Evolutionary conservation across 1,140 invertebrate genomes (phyloP), one percentile per base, ranked within the genome.

Genomic region (Rhyacophila brunnea): DNA sequence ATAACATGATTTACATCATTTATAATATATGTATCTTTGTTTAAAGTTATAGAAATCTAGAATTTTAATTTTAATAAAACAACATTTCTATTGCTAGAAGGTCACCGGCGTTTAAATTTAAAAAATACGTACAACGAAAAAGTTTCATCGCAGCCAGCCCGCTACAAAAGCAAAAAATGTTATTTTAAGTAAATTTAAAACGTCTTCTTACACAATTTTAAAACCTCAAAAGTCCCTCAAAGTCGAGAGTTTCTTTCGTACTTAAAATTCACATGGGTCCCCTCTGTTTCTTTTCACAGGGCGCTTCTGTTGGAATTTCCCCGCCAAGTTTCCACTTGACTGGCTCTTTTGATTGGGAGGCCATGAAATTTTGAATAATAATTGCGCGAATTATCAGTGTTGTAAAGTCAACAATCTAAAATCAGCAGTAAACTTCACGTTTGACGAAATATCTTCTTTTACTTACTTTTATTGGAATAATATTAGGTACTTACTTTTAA

Each of bases 291-390:
- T 19, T 15, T 45, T 45, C 43, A 5, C 18, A 15, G 18, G 43
- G 7, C 43, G 43, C 18, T 19, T 17, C n/a, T 45, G 43, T 40
- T 40, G 11, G 11, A 5, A 40, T 11, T 40, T 11, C 38, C 11
- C 15, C 3, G 3, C 15, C 15, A 15, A n/a, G 15, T 23, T 59
- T 59, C 48, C 57, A 34, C 57, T 50, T 40, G 43, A 32, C 9
- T 46, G 57, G 51, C 14, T 32, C 42, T 38, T 53, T 59, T 59
- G 57, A 59, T 59, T 59, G 57, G 48, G 52, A 59, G 52, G 17
- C 56, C 56, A 50, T 58, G 56, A 50, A 58, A 58, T 58, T 58
- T 58, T 58, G 56, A 58, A 58, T 58, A 58, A 58, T 58, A 50
- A 58, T 58, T 58, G 48, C 40, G 28, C n/a, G 56, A 58, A 58